Evolutionary conservation across 2,888 invertebrate species (phyloP), one percentile per base, ranked within the genome.

Genomic region (Drosophila conformis): DNA sequence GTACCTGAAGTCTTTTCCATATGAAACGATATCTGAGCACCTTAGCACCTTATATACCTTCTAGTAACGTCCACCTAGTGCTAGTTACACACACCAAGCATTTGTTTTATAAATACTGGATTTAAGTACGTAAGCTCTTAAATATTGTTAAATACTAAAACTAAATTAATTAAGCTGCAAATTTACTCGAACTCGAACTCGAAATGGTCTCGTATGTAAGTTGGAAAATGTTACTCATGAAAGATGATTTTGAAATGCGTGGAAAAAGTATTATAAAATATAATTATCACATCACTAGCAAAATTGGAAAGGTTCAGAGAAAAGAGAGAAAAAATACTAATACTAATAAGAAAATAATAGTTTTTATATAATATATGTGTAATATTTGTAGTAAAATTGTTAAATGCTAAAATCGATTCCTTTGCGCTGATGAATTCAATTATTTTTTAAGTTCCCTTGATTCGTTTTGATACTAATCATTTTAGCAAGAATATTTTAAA

Each of bases 21-120:
- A 31, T 63, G 36, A 8, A 53, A 35, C 31, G 25, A 15, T n/a
- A n/a, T 29, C 6, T 49, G 27, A 35, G 29, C 40, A 25, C 27
- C n/a, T 49, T 21, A 51, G 7, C 46, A 13, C 13, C 7, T 46
- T 77, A 69, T 76, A 77, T 73, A 77, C 62, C 42, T 25, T 49
- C 25, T 25, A 11, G 21, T 42, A 35, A 25, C 5, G 15, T 48
- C 36, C 52, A 57, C 46, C 59, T 38, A 13, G 21, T 21, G 46
- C 13, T 46, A 21, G 10, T 58, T 29, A 29, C 29, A 62, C 52
- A 54, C 53, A 52, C 11, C 25, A 7, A 38, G 13, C 15, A 25
- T n/a, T 60, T 40, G 4, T 42, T 36, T 40, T 29, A 8, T 62
- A 58, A 54, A 58, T 46, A 21, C 27, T 11, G 2, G 35, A 25